Evolutionary conservation across 2,797 vertebrate genomes (phyloP).

Genomic region (Apogon talboti): DNA sequence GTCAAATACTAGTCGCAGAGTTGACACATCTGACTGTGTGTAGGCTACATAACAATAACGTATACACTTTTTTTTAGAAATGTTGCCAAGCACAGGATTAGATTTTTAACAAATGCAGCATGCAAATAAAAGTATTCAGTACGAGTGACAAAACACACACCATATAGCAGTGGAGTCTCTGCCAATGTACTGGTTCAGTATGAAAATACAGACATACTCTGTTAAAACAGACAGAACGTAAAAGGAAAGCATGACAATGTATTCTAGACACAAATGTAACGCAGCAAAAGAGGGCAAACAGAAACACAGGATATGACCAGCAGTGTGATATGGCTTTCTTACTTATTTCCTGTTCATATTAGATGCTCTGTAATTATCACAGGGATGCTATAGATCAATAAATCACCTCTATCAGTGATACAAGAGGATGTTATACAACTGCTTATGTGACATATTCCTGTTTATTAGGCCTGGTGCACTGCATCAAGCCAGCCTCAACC

Average conservation of each 20-base stretch:
- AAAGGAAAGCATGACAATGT: conserved; percentile 18
- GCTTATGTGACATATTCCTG: conserved; percentile 16
- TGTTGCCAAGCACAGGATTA: conserved; percentile 46
- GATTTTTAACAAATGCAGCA: conserved; percentile 38
- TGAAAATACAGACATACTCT: conserved; percentile 9
- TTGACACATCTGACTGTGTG: conserved; percentile 1
- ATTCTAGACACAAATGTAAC: conserved; percentile 10
- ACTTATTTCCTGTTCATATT: conserved; percentile 4
- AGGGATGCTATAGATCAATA: conserved; percentile 35
- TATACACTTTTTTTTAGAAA: conserved; percentile 28
- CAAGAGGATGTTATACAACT: conserved; percentile 15
- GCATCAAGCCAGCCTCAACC: conserved; percentile 29
- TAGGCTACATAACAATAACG: conserved; percentile 13
- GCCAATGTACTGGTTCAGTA: neutral
- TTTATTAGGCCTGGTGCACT: conserved; percentile 21
- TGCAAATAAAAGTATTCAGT: conserved; percentile 44
- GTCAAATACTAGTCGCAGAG: conserved; percentile 18
- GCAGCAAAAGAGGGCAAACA: conserved; percentile 17
- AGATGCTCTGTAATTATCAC: neutral
- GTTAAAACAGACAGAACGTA: neutral
- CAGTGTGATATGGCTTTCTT: conserved; percentile 34
- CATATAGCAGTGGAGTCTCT: conserved; percentile 7
- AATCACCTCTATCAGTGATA: conserved; percentile 23
- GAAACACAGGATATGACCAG: neutral
- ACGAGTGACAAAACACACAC: conserved; percentile 35